Base-by-base conservation (phyloP, 2,797 vertebrate species). In the Poeciliopsis presidionis region DNA sequence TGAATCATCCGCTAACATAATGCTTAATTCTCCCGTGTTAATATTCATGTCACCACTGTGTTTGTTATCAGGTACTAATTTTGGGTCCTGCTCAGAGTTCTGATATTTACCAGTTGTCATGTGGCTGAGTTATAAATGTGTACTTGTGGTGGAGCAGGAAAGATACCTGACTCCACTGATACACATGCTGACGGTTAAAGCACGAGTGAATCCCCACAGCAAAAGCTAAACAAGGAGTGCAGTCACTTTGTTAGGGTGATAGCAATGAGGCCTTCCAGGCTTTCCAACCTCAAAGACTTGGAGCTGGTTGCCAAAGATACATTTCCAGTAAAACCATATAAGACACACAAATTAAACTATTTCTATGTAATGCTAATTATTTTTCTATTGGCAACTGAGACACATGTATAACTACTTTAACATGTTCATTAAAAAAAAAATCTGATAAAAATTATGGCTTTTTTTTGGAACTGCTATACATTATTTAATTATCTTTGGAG, bases 101-200 rank as follows among this genome's bases (percentile, higher is more conserved):
- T 80, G 65, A 79, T 87, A 77, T 82, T 65, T 75, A 84, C 59
- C 91, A 94, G 92, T 87, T 94, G 93, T 71, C 86, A 77, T 84
- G 79, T 81, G 78, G 73, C 63, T 0, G 43, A 84, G 93, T 87
- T 94, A 92, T 92, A 91, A 93, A 93, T 92, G 90, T 81, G 69
- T 36, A 43, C 87, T 88, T 78, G 82, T 89, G 79, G 80, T 76
- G 75, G 45, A 81, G 85, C 57, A 47, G 81, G 57, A 86, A 30
- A 76, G 92, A 91, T 75, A 94, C 89, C 81, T 74, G 92, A 93
- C 87, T 88, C 92, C 87, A 33, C 72, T 89, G 89, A 93, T 91
- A 86, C 85, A 86, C 78, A 92, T 85, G 80, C 81, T 75, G 75
- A 72, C 33, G 55, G 77, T 78, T 81, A 73, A 67, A 81, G 33